phyloP scores from a whole-genome alignment of 2,888 invertebrate genomes.

The Idaea aversata region DNA sequence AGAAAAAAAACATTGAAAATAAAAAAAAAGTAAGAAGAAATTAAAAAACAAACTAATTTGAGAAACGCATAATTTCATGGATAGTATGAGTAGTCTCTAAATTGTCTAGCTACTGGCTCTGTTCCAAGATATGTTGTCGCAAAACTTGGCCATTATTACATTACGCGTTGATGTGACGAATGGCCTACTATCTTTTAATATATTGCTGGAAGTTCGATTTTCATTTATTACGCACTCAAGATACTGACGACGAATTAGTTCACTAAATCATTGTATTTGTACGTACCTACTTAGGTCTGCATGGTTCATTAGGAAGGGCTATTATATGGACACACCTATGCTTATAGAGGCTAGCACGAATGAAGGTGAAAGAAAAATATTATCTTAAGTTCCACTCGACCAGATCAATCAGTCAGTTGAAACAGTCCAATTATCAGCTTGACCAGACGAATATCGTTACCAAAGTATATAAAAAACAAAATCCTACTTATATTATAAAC shows the following conservation, averaged over 20 bases:
- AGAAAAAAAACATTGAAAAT: background rate
- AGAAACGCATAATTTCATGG: background rate
- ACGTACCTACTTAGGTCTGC: background rate
- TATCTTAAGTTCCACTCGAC: no score
- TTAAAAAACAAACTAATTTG: background rate
- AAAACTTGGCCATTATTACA: slow-evolving; percentile 21
- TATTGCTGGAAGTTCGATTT: background rate
- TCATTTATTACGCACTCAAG: background rate
- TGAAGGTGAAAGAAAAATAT: no score
- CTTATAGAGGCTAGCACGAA: no score
- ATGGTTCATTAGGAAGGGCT: background rate
- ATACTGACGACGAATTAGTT: background rate
- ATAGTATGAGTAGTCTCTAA: slow-evolving; percentile 8
- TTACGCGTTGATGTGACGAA: slow-evolving; percentile 10
- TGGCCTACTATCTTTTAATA: slow-evolving; percentile 2
- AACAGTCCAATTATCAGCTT: no score
- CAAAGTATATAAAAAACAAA: no score
- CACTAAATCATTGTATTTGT: background rate
- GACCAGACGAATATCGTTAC: no score
- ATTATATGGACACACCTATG: no score
- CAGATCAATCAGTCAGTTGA: no score
- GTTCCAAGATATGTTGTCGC: slow-evolving; percentile 31
- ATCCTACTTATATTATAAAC: no score
- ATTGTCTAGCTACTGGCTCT: slow-evolving; percentile 23
- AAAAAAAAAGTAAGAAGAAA: background rate